phyloP scores from a whole-genome alignment of 2,113 vertebrate genomes.

The Sander vitreus region DNA sequence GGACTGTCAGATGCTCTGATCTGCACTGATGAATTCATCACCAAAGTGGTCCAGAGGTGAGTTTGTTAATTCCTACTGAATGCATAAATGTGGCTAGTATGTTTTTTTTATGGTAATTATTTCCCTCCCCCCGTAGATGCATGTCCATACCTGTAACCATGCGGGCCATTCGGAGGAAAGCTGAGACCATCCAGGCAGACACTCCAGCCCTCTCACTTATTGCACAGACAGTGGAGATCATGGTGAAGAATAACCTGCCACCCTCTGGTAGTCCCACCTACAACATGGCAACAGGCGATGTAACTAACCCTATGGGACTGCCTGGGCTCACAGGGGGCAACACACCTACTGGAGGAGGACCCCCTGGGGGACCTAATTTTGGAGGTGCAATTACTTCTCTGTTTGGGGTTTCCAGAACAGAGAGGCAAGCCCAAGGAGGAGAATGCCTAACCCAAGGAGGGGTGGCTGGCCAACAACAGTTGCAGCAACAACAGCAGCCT shows the following conservation, averaged over 20 bases:
- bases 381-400: conserved; percentile 90
- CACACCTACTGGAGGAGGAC: conserved; percentile 90
- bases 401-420: conserved; percentile 88
- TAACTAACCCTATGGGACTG: conserved; percentile 82
- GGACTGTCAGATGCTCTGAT: conserved; percentile 97
- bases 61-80: conserved; percentile 17
- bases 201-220: conserved; percentile 96
- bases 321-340: conserved; percentile 90
- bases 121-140: conserved; percentile 84
- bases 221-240: conserved; percentile 97
- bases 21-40: conserved; percentile 99
- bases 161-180: conserved; percentile 97
- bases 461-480: conserved; percentile 72
- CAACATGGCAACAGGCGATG: conserved; percentile 90
- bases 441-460: conserved; percentile 76
- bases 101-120: background rate
- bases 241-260: conserved; percentile 98
- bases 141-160: conserved; percentile 99
- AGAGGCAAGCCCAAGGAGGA: conserved; percentile 70
- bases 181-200: conserved; percentile 98
- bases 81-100: background rate
- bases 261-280: conserved; percentile 96
- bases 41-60: conserved; percentile 98
- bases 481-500: conserved; percentile 89
- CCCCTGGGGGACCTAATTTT: conserved; percentile 71